Evolutionary conservation across 2,113 vertebrate genomes (phyloP).

Genomic region (Forbesichthys agassizii): DNA sequence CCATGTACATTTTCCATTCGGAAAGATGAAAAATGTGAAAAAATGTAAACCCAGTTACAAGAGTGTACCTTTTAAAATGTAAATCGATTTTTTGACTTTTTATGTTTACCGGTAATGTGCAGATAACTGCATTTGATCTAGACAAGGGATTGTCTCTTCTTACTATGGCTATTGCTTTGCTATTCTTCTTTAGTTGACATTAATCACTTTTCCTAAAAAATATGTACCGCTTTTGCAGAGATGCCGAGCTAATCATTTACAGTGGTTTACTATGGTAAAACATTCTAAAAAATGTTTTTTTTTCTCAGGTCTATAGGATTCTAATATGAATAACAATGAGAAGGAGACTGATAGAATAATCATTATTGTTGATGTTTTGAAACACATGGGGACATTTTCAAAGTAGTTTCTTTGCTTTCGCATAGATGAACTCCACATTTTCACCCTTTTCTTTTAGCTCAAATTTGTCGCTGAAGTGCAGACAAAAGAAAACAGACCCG

Average conservation of each 20-base stretch:
- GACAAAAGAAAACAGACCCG: slow-evolving; percentile 11
- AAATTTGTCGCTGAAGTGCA: slow-evolving; percentile 25
- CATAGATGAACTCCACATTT: background rate
- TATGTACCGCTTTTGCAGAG: slow-evolving; percentile 20
- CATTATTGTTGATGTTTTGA: slow-evolving; percentile 33
- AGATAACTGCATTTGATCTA: slow-evolving; percentile 12
- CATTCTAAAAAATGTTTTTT: slow-evolving; percentile 30
- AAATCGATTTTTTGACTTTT: slow-evolving; percentile 44
- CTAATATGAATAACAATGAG: slow-evolving; percentile 30
- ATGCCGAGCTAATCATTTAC: slow-evolving; percentile 28
- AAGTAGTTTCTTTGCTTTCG: slow-evolving; percentile 11
- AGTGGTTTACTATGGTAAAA: slow-evolving; percentile 48
- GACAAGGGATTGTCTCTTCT: background rate
- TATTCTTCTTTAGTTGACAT: slow-evolving; percentile 34
- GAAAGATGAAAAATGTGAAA: no score
- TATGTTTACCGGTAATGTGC: slow-evolving; percentile 1
- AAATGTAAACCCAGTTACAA: no score
- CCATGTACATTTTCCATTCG: no score
- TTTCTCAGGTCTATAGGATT: slow-evolving; percentile 34
- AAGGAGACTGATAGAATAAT: slow-evolving; percentile 20
- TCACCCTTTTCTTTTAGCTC: background rate
- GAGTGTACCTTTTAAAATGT: no score
- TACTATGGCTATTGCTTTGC: background rate
- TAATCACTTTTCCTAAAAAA: slow-evolving; percentile 21
- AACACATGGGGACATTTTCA: slow-evolving; percentile 24